These are phyloP conservation scores for Loxodonta africana DNA, from an alignment of 2,113 vertebrate genomes.

Conservation along the genomic window DNA sequence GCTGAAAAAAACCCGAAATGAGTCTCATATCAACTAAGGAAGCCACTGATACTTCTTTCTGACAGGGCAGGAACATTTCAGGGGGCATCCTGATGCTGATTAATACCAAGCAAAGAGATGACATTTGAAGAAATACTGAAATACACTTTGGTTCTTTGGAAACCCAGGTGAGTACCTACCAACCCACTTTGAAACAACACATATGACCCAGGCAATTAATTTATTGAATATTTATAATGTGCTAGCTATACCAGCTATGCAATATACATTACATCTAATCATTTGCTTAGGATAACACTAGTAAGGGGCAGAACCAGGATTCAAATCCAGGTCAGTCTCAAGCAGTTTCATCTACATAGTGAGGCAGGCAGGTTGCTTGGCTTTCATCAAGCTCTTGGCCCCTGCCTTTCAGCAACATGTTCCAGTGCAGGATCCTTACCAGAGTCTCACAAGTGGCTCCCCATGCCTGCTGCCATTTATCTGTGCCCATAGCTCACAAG, in stretches of 20 bases:
- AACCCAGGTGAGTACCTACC: background rate
- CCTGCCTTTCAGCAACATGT: background rate
- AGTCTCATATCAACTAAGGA: background rate
- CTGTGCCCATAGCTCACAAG: background rate
- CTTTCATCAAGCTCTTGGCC: background rate
- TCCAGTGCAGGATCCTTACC: background rate
- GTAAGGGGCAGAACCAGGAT: background rate
- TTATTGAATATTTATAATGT: background rate
- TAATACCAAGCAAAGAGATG: background rate
- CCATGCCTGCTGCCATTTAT: background rate
- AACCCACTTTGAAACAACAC: background rate
- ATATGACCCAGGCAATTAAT: background rate
- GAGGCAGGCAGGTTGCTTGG: background rate
- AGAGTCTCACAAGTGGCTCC: background rate
- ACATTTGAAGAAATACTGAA: constrained; percentile 6
- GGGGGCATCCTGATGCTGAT: background rate
- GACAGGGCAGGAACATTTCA: background rate
- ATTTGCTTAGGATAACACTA: background rate
- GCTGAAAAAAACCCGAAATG: background rate
- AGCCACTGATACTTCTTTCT: background rate
- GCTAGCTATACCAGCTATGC: background rate
- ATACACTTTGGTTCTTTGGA: background rate
- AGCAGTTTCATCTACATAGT: background rate
- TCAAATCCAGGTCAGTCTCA: background rate
- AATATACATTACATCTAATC: background rate